Conservation (phyloP, 2,113 vertebrate genomes). For the Sylvilagus bachmani region DNA sequence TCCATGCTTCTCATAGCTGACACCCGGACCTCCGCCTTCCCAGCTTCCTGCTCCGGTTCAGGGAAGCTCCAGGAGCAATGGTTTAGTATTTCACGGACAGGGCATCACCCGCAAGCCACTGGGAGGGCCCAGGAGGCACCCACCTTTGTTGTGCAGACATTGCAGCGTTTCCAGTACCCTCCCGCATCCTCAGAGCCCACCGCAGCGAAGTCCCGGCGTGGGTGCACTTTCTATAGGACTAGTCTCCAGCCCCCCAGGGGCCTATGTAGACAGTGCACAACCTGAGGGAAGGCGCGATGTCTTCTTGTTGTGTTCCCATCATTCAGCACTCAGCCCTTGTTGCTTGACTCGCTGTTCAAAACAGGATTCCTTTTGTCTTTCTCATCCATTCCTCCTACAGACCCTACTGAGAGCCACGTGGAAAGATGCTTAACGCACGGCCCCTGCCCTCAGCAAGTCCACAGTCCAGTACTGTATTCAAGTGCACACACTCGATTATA, state of each 20-base stretch:
- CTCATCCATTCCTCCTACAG: neutral
- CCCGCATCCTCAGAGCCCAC: neutral
- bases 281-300: neutral
- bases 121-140: fast-evolving
- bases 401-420: neutral
- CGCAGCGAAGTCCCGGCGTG: neutral
- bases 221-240: neutral
- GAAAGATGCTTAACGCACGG: neutral
- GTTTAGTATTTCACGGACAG: neutral
- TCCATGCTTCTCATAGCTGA: neutral
- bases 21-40: neutral
- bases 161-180: too few species aligned
- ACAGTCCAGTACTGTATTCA: neutral
- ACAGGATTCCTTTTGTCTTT: neutral
- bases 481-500: fast-evolving
- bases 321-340: neutral
- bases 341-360: neutral
- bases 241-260: neutral
- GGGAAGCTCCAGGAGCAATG: neutral
- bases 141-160: neutral
- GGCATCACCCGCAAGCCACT: neutral
- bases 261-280: too few species aligned
- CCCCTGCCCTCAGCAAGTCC: neutral
- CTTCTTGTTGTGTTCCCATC: neutral
- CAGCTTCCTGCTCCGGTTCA: neutral